Evolutionary conservation across 2,888 invertebrate genomes (phyloP).

Genomic region (Acrocyrtus sp.): DNA sequence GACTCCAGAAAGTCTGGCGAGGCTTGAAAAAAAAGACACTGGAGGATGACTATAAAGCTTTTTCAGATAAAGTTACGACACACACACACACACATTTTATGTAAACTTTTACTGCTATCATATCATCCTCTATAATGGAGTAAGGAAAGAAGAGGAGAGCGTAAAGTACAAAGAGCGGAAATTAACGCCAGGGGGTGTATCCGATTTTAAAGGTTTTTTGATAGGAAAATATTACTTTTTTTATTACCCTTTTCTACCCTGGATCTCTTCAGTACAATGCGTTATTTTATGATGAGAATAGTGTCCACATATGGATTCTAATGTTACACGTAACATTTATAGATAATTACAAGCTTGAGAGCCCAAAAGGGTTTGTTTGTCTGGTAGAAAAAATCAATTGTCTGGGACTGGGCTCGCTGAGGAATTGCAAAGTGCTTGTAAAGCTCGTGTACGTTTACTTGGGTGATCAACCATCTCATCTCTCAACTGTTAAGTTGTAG

Average conservation of each 20-base stretch:
- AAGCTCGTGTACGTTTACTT: too few relatives aligned
- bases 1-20: not conserved
- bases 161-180: slow-evolving; percentile 17
- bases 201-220: slow-evolving; percentile 36
- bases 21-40: not conserved
- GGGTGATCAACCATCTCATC: too few relatives aligned
- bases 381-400: too few relatives aligned
- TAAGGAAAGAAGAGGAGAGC: not conserved
- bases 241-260: slow-evolving; percentile 21
- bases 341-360: too few relatives aligned
- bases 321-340: too few relatives aligned
- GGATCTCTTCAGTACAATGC: not conserved
- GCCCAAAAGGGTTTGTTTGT: too few relatives aligned
- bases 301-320: not conserved
- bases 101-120: not conserved
- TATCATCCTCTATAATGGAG: not conserved
- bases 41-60: not conserved
- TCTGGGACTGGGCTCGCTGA: too few relatives aligned
- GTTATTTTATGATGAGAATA: not conserved
- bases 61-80: too few relatives aligned
- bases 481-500: too few relatives aligned
- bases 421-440: too few relatives aligned
- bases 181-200: slow-evolving; percentile 44
- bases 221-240: slow-evolving; percentile 29
- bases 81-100: too few relatives aligned